Conservation (phyloP, 2,113 vertebrate genomes). For the Pseudorasbora parva region DNA sequence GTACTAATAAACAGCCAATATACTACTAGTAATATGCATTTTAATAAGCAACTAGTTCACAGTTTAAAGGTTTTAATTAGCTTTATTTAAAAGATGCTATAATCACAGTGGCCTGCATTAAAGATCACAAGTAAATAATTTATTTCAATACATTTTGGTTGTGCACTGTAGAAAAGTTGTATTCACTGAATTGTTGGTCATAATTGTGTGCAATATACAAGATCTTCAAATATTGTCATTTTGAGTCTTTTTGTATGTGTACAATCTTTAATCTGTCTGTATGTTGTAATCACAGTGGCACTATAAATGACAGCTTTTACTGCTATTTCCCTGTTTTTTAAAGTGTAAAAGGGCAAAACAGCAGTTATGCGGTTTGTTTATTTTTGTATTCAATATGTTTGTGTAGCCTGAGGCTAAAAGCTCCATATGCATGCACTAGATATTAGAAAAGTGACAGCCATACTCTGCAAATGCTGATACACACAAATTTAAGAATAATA, state of each 20-base stretch:
- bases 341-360: constrained; percentile 37
- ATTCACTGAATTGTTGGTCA: not conserved
- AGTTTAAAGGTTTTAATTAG: not conserved
- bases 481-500: constrained; percentile 43
- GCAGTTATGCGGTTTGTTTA: constrained; percentile 60
- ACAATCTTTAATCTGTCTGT: not conserved
- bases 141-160: not conserved
- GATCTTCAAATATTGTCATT: not conserved
- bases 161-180: not conserved
- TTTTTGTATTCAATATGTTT: constrained; percentile 62
- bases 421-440: constrained; percentile 49
- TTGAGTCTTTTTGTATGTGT: not conserved
- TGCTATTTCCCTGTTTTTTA: constrained; percentile 53
- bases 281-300: not conserved
- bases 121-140: not conserved
- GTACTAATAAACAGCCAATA: no score
- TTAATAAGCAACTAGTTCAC: no score
- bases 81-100: not conserved
- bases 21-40: no score
- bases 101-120: not conserved
- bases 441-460: constrained; percentile 46
- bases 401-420: constrained; percentile 50
- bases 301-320: constrained; percentile 49
- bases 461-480: not conserved
- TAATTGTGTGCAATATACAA: no score